Percentiles rank a stretch among this genome's conserved stretches.
Evolutionary conservation across 1,140 invertebrate species (phyloP).

Genomic region (Reticulitermes speratus): DNA sequence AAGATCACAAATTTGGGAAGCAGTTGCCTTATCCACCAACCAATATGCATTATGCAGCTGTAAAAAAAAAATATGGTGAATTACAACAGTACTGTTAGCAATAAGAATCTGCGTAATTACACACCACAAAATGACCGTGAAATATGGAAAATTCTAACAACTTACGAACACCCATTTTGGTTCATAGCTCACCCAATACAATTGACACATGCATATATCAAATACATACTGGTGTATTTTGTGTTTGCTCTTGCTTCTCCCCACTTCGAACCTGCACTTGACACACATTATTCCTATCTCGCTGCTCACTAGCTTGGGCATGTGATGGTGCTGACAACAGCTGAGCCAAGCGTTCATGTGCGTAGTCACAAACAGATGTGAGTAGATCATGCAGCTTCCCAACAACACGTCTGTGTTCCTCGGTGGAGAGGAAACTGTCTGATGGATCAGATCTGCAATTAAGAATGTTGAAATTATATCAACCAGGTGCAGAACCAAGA

Average conservation of each 20-base stretch:
- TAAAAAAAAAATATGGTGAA: neutral
- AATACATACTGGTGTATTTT: neutral
- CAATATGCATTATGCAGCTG: constrained; percentile 47
- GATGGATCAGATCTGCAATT: constrained; percentile 47
- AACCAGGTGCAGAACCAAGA: neutral
- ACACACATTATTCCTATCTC: neutral
- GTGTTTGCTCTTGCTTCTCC: neutral
- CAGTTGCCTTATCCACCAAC: constrained; percentile 59
- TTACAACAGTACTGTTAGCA: neutral
- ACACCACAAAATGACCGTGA: no score
- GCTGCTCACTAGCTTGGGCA: constrained; percentile 63
- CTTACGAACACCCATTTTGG: no score
- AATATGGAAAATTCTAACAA: no score
- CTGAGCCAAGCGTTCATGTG: constrained; percentile 86
- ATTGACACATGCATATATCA: no score
- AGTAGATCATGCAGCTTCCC: constrained; percentile 75
- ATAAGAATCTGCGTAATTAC: no score
- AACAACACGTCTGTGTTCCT: constrained; percentile 66
- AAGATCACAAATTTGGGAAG: constrained; percentile 76
- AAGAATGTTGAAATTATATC: no score
- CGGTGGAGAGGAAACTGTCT: constrained; percentile 69
- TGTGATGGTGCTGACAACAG: constrained; percentile 64
- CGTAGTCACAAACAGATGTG: constrained; percentile 81
- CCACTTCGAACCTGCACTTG: neutral
- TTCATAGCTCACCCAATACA: no score